Conservation (phyloP, 1,140 invertebrate species). For the Hermatobates lingyangjiaoensis region DNA sequence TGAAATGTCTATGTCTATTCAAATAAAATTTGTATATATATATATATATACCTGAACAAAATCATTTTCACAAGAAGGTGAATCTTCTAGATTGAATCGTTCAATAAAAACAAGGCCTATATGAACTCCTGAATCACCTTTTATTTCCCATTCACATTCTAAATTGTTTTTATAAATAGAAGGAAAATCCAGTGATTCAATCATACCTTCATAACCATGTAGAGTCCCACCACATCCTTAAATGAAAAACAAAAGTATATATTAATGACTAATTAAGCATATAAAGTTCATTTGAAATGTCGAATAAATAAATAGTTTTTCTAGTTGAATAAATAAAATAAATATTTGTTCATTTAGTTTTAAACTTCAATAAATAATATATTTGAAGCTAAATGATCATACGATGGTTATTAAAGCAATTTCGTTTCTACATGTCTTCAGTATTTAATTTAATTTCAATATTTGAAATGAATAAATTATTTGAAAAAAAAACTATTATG, state of each 20-base stretch:
- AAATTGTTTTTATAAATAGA: constrained; percentile 42
- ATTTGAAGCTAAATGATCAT: too few relatives aligned
- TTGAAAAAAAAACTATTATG: too few relatives aligned
- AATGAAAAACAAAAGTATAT: constrained; percentile 1
- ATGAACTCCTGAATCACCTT: constrained; percentile 39
- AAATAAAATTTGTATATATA: too few relatives aligned
- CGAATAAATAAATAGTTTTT: neutral
- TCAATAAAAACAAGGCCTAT: constrained; percentile 45
- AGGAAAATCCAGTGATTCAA: constrained; percentile 37
- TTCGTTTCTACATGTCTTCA: too few relatives aligned
- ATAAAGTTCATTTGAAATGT: too few relatives aligned
- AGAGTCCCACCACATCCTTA: constrained; percentile 35
- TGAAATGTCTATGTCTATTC: too few relatives aligned
- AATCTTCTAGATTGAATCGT: constrained; percentile 55
- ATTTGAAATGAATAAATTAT: too few relatives aligned
- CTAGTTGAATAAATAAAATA: neutral
- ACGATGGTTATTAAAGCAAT: too few relatives aligned
- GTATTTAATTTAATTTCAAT: too few relatives aligned
- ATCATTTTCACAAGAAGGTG: constrained; percentile 53
- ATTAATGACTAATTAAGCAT: too few relatives aligned
- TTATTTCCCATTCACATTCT: constrained; percentile 62
- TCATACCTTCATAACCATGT: constrained; percentile 24
- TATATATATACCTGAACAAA: constrained; percentile 39
- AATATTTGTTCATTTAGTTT: neutral
- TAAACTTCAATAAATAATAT: too few relatives aligned